Evolutionary conservation across 2,113 vertebrate species (phyloP).

Genomic region (Chionodraco myersi): DNA sequence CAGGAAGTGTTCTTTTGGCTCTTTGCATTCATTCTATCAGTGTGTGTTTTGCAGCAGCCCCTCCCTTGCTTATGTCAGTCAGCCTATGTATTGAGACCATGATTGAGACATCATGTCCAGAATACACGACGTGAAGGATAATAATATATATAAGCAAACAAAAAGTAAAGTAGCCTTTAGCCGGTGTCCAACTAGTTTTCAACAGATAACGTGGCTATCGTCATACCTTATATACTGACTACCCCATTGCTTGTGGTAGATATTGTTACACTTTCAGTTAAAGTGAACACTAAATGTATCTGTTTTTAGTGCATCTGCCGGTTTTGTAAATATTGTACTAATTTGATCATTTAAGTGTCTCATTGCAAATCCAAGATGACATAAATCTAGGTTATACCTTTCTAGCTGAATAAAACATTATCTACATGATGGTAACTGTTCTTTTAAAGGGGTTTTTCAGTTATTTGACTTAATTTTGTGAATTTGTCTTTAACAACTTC

Average conservation of each 20-base stretch:
- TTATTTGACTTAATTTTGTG: background rate
- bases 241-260: background rate
- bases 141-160: conserved; percentile 5
- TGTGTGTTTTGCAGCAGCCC: conserved; percentile 77
- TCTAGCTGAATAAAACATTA: background rate
- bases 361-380: background rate
- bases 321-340: background rate
- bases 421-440: too few relatives aligned
- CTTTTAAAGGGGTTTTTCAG: too few relatives aligned
- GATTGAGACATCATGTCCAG: conserved; percentile 58
- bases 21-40: conserved; percentile 76
- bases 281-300: background rate
- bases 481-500: background rate
- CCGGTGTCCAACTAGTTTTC: conserved; percentile 10
- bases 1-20: conserved; percentile 83
- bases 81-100: conserved; percentile 17
- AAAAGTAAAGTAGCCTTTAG: background rate
- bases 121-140: conserved; percentile 12
- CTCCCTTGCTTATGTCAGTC: conserved; percentile 69
- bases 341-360: background rate
- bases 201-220: conserved; percentile 2
- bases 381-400: background rate
- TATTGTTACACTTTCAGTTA: background rate
- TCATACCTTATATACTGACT: conserved; percentile 24
- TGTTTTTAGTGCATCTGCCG: background rate